Evolutionary conservation across 1,140 invertebrate species (phyloP), one percentile per base, ranked within the genome.

Genomic region (Semibalanus balanoides): DNA sequence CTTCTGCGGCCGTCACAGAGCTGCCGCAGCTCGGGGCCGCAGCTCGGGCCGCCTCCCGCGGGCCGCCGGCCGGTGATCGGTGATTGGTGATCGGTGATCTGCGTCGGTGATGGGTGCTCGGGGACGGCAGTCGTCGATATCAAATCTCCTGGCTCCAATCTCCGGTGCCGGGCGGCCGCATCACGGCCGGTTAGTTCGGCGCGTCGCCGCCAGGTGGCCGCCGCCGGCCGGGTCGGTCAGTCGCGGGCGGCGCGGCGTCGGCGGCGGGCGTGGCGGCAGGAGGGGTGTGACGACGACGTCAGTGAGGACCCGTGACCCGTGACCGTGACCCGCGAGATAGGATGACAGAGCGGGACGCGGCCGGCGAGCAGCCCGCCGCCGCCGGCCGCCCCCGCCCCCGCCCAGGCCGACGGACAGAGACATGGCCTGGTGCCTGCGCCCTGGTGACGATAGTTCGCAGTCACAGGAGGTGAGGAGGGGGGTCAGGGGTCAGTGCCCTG

Each of bases 301-400:
- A n/a, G 35, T 40, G 35, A 40, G 35, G 17, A 40, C 35, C 35
- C n/a, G 73, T 75, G 74, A 51, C n/a, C 40, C 76, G 74, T 72
- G 30, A 7, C 3, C 9, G 27, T 19, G 29, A 30, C n/a, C n/a
- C n/a, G n/a, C 14, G 30, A 71, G 77, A 31, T 9, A 31, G 28
- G 29, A 35, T 76, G 31, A 76, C 28, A 69, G 76, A 31, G n/a
- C 28, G n/a, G 69, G 28, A 28, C n/a, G 75, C 22, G 30, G 75
- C 35, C 30, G 35, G 35, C 79, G 40, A 78, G 64, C 70, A 28
- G n/a, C 35, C 27, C 29, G 27, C 51, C 51, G 78, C 35, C 51
- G 83, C 83, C 0, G 82, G 81, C n/a, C 75, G 71, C 40, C 80
- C 11, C 80, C 81, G 29, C 9, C 80, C 80, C 35, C 30, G 17